Percentiles rank a stretch among this genome's conserved stretches.
Conservation (phyloP, 2,888 invertebrate genomes). For the Isoperla grammatica region DNA sequence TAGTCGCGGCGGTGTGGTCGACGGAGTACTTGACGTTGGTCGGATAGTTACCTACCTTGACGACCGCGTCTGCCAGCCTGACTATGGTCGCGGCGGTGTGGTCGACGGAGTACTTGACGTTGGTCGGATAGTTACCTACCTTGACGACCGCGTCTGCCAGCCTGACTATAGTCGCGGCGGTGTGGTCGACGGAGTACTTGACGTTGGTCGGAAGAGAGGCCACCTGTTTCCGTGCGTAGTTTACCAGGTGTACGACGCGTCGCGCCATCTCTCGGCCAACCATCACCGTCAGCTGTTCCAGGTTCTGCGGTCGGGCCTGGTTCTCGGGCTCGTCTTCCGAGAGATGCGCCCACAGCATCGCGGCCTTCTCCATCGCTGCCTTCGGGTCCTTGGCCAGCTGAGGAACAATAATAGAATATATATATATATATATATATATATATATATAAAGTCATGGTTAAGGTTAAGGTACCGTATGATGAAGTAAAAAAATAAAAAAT, state of each 20-base stretch:
- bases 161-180: constrained; percentile 43
- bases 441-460: too few relatives aligned
- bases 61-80: too few relatives aligned
- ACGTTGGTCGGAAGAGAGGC: constrained; percentile 51
- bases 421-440: too few relatives aligned
- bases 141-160: constrained; percentile 60
- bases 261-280: constrained; percentile 72
- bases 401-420: too few relatives aligned
- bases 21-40: too few relatives aligned
- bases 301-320: constrained; percentile 70
- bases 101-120: too few relatives aligned
- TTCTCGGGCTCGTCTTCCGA: constrained; percentile 79
- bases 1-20: too few relatives aligned
- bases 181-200: constrained; percentile 30
- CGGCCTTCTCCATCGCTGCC: constrained; percentile 63
- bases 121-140: constrained; percentile 43
- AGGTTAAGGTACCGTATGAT: too few relatives aligned
- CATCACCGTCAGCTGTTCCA: constrained; percentile 71
- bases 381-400: constrained; percentile 75
- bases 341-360: constrained; percentile 62
- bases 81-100: too few relatives aligned
- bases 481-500: too few relatives aligned
- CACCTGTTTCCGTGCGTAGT: constrained; percentile 57
- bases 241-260: constrained; percentile 69
- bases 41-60: too few relatives aligned